Evolutionary conservation across 2,797 vertebrate species (phyloP).

Genomic region (Peromyscus eremicus): DNA sequence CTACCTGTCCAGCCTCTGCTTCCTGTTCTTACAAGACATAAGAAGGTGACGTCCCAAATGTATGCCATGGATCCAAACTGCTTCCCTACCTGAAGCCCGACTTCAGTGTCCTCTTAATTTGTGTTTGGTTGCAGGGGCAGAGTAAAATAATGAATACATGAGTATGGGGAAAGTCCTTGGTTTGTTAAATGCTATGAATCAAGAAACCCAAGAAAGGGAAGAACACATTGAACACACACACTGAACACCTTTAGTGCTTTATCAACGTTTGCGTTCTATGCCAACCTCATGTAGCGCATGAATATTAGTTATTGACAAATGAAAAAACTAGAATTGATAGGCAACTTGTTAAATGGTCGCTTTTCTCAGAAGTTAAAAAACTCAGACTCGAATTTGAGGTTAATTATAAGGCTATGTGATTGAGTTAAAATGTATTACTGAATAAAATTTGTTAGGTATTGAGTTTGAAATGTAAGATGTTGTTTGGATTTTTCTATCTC

Average conservation of each 20-base stretch:
- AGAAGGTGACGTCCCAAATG: background rate
- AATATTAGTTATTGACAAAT: background rate
- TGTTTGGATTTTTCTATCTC: slow-evolving; percentile 3
- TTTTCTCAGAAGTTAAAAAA: slow-evolving; percentile 22
- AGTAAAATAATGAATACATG: background rate
- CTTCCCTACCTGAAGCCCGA: background rate
- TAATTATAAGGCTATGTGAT: background rate
- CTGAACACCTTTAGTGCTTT: background rate
- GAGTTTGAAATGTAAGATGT: slow-evolving; percentile 12
- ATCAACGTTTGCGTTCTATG: background rate
- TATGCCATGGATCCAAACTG: background rate
- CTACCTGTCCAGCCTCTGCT: background rate
- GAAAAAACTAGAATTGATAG: background rate
- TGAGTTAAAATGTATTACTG: background rate
- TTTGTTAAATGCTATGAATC: background rate
- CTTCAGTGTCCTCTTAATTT: no score
- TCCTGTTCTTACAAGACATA: background rate
- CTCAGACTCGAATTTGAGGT: background rate
- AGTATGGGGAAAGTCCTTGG: background rate
- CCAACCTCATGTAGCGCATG: background rate
- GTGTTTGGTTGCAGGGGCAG: background rate
- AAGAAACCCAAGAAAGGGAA: background rate
- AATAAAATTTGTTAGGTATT: slow-evolving; percentile 20
- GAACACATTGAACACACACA: background rate
- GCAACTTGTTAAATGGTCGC: background rate